Evolutionary conservation across 2,113 vertebrate genomes (phyloP), one percentile per base, ranked within the genome.

Genomic region (Telmatochromis bifrenatus): DNA sequence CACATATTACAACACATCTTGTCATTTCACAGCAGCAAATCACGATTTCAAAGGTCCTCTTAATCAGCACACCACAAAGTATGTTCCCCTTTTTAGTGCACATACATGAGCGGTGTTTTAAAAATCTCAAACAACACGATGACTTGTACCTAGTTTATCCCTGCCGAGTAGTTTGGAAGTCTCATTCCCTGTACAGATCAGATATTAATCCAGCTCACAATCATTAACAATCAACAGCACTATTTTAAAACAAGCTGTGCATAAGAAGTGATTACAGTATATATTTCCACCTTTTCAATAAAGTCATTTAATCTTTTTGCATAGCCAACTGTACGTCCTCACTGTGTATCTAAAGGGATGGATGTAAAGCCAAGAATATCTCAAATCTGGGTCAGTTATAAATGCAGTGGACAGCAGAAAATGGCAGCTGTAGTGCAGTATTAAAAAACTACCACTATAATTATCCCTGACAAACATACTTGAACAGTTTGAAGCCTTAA

Each of bases 371-470:
- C 7, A 37, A 31, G 54, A 31, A 81, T 82, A 79, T 26, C 35
- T 51, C 56, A 85, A 77, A 82, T 88, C 55, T 85, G 47, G 83
- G 87, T 79, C 92, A 90, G 55, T 73, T 79, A 82, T 86, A 68
- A 87, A 91, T 70, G 55, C 47, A 86, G 28, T 42, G 55, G 60
- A 54, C 21, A 82, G 79, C 79, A 84, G 49, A 84, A 87, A 62
- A 12, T 33, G 56, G 81, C 84, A 87, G 73, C 77, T 49, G 54
- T 85, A 81, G 53, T 83, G 45, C 26, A 87, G 14, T 45, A 4
- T 45, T 45, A 80, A 55, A 53, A 77, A 77, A 77, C 45, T 31
- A 51, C 23, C 26, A 33, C 11, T 21, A 77, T 37, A 37, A 65
- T 65, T 19, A 80, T 65, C 81, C 77, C 77, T 60, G 83, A 83